Base-by-base conservation (phyloP, 2,113 vertebrate genomes). In the Saccopteryx leptura region DNA sequence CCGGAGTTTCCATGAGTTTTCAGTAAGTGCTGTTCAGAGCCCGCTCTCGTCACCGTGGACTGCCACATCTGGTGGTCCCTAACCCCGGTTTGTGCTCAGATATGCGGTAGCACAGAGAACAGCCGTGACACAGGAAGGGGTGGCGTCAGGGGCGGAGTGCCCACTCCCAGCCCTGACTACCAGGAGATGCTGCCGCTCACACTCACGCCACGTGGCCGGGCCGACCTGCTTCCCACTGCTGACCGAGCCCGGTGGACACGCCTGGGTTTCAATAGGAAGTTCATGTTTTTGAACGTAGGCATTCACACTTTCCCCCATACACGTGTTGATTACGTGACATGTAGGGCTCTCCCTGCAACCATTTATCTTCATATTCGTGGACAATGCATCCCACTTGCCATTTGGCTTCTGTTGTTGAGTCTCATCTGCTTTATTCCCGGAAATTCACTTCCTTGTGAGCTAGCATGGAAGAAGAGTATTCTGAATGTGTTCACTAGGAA, bases 331-430 rank as follows among this genome's bases (percentile, higher is more conserved):
- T 56, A n/a, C 1, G 33, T 13, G n/a, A 26, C 66, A 17, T 8
- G 19, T 33, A 72, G 92, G 79, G 72, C 88, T 95, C 80, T 95
- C 61, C 33, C 90, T 84, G 52, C n/a, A 80, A 89, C 91, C 83
- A 48, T 90, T 76, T 76, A 93, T 91, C 87, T 93, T 96, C 94
- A 94, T 90, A 95, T 94, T 96, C 94, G 94, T 81, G 95, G 94
- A 78, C 82, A 74, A 3, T 4, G 61, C 87, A 48, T 89, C 85
- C 65, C 15, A 5, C n/a, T 90, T 91, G 54, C 78, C 21, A 18
- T 83, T 84, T 80, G 61, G 69, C 61, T 82, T 31, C 86, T 88
- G 17, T 50, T 63, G 89, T 50, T 63, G 89, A 92, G 60, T 60
- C 92, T 95, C 88, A 92, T 74, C 52, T 26, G 76, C 71, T 68